Evolutionary conservation across 2,113 vertebrate species (phyloP).

Genomic region (Istiophorus platypterus): DNA sequence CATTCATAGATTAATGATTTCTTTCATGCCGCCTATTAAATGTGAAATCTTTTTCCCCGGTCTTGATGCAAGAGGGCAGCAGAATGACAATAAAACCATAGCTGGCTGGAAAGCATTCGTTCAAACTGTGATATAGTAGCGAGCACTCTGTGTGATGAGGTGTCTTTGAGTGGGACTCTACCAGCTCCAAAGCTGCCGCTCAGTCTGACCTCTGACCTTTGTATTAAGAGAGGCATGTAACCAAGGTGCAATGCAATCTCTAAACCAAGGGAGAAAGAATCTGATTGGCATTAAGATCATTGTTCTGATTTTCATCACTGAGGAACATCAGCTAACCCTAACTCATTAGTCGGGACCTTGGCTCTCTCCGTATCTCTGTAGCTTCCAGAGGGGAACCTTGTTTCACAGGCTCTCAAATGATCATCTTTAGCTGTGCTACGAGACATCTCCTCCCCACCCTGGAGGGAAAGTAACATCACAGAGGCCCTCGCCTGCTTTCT

Average conservation of each 20-base stretch:
- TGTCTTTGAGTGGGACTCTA: slow-evolving; percentile 21
- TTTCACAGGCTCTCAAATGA: slow-evolving; percentile 81
- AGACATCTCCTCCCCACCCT: slow-evolving; percentile 81
- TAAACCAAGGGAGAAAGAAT: slow-evolving; percentile 2
- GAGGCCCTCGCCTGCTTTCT: slow-evolving; percentile 76
- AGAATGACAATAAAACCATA: slow-evolving; percentile 13
- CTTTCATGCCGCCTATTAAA: slow-evolving; percentile 51
- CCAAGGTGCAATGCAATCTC: slow-evolving; percentile 32
- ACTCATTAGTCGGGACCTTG: slow-evolving; percentile 71
- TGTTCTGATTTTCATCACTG: slow-evolving; percentile 58
- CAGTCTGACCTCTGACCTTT: slow-evolving; percentile 51
- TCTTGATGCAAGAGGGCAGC: slow-evolving; percentile 28
- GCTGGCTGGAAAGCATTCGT: slow-evolving; percentile 3
- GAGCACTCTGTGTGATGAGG: not conserved
- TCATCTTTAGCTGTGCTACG: slow-evolving; percentile 83
- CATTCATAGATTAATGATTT: slow-evolving; percentile 55
- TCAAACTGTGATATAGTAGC: slow-evolving; percentile 2
- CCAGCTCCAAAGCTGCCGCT: not conserved
- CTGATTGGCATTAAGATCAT: slow-evolving; percentile 22
- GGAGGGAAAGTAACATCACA: slow-evolving; percentile 84
- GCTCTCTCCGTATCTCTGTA: slow-evolving; percentile 35
- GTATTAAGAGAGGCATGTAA: slow-evolving; percentile 14
- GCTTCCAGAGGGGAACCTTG: slow-evolving; percentile 67
- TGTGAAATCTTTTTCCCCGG: slow-evolving; percentile 26
- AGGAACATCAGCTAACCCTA: slow-evolving; percentile 59